These are phyloP conservation scores for Dysmachus trigonus DNA, from an alignment of 2,888 invertebrate species.

Conservation along the genomic window DNA sequence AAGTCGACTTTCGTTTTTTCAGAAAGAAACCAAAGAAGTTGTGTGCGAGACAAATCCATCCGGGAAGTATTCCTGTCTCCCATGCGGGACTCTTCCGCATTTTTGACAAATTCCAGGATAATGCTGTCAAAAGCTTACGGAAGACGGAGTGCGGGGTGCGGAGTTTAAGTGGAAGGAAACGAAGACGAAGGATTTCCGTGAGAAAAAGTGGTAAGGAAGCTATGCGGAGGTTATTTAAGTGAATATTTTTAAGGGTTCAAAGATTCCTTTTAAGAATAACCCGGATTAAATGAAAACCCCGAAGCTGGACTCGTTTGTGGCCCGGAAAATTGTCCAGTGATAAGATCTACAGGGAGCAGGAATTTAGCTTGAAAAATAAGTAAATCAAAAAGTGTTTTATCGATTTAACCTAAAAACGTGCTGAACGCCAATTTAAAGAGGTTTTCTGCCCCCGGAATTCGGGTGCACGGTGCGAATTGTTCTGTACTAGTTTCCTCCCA, in stretches of 20 bases:
- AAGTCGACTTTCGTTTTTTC: not conserved
- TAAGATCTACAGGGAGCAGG: not conserved
- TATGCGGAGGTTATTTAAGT: constrained; percentile 14
- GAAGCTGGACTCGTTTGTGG: not conserved
- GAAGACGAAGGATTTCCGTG: constrained; percentile 9
- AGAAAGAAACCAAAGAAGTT: not conserved
- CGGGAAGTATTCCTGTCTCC: not conserved
- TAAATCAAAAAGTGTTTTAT: constrained; percentile 38
- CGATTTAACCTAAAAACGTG: constrained; percentile 43
- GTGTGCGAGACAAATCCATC: not conserved
- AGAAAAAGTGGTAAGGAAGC: constrained; percentile 27
- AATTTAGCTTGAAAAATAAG: not conserved
- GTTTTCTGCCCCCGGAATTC: not conserved
- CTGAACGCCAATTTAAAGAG: not conserved
- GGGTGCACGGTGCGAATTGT: not conserved
- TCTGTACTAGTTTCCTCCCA: not conserved
- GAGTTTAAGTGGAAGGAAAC: not conserved
- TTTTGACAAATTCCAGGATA: constrained; percentile 17
- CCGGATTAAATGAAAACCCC: not conserved
- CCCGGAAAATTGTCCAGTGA: not conserved
- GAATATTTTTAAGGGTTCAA: not conserved
- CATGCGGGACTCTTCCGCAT: not conserved
- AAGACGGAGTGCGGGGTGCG: not conserved
- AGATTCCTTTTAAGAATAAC: not conserved
- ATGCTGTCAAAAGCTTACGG: not conserved